Conservation (phyloP, 2,888 invertebrate genomes). For the Heliconius sara region DNA sequence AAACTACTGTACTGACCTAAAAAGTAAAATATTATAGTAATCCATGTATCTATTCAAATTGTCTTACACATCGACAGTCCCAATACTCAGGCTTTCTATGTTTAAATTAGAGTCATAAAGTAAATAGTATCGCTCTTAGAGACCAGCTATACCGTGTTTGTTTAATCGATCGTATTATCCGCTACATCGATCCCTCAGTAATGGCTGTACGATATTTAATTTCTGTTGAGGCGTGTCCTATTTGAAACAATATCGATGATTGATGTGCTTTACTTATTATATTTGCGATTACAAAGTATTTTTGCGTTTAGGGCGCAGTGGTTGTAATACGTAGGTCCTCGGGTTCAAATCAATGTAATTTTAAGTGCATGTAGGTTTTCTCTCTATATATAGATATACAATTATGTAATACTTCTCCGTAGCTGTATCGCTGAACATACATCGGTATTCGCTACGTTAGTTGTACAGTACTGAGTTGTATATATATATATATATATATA, state of each 20-base stretch:
- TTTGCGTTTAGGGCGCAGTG: not conserved
- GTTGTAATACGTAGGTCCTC: not conserved
- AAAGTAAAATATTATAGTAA: too few species aligned
- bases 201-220: slow-evolving; percentile 43
- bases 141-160: slow-evolving; percentile 48
- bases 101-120: slow-evolving; percentile 37
- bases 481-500: too few species aligned
- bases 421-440: too few species aligned
- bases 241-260: slow-evolving; percentile 28
- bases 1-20: too few species aligned
- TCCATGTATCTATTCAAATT: not conserved
- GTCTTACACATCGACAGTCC: not conserved
- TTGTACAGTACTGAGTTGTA: too few species aligned
- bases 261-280: slow-evolving; percentile 19
- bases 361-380: not conserved
- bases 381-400: too few species aligned
- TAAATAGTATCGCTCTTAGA: slow-evolving; percentile 36
- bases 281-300: slow-evolving; percentile 2
- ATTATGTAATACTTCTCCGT: too few species aligned
- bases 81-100: slow-evolving; percentile 5
- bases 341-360: not conserved
- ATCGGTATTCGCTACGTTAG: too few species aligned
- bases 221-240: slow-evolving; percentile 40
- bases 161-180: slow-evolving; percentile 50
- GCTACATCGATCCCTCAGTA: slow-evolving; percentile 43